Evolutionary conservation across 2,888 invertebrate genomes (phyloP).

Genomic region (Dasysyrphus tricinctus): DNA sequence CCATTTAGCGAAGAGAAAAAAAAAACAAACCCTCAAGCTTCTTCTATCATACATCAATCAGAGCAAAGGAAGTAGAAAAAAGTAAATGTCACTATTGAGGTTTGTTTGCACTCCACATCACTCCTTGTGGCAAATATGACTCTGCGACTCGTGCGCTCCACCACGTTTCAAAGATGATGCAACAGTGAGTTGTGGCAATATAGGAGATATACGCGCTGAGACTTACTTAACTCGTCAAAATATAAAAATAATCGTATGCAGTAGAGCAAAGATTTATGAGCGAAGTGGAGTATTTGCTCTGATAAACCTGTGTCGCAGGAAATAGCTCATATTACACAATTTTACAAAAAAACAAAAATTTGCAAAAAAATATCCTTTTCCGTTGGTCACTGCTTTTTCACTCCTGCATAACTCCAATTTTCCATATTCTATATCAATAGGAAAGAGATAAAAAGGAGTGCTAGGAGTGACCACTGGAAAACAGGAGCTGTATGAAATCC

Average conservation of each 20-base stretch:
- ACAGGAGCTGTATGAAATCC: no score
- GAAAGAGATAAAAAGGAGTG: no score
- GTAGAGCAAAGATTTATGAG: constrained; percentile 46
- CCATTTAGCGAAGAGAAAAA: neutral
- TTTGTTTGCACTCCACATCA: constrained; percentile 62
- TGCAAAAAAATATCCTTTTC: no score
- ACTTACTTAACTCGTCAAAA: constrained; percentile 24
- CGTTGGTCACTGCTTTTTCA: no score
- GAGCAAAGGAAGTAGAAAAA: constrained; percentile 60
- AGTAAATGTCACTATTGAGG: constrained; percentile 72
- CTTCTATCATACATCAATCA: constrained; percentile 66
- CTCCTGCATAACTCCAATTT: no score
- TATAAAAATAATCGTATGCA: constrained; percentile 60
- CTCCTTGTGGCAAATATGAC: constrained; percentile 16
- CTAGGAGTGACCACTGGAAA: no score
- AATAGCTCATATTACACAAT: neutral
- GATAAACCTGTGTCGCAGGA: neutral
- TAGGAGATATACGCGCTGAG: neutral
- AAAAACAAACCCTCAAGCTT: neutral
- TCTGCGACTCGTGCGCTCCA: constrained; percentile 8
- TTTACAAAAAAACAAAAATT: no score
- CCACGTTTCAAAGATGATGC: constrained; percentile 51
- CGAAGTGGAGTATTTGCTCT: neutral
- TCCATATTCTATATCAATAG: no score
- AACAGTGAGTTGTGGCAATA: constrained; percentile 57